Conservation (phyloP, 2,797 vertebrate genomes). For the Allobates femoralis region DNA sequence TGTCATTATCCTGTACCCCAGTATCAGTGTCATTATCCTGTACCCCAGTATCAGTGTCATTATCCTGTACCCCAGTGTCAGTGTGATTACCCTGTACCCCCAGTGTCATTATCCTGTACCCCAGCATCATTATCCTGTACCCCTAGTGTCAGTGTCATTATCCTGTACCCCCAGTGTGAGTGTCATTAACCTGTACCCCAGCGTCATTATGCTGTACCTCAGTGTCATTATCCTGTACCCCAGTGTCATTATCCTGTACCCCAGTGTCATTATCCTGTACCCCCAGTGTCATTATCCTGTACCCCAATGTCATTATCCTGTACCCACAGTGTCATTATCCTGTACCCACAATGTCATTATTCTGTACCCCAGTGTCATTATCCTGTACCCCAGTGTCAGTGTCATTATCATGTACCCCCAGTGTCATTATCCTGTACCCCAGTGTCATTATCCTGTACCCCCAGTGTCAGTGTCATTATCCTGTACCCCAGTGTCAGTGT, state of each 20-base stretch:
- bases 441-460: background rate
- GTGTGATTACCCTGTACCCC: background rate
- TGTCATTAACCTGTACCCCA: background rate
- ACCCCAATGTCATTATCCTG: background rate
- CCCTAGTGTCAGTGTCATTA: background rate
- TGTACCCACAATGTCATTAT: background rate
- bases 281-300: background rate
- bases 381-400: slow-evolving; percentile 5
- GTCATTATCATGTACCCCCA: background rate
- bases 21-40: background rate
- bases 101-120: background rate
- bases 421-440: background rate
- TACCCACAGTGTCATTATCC: background rate
- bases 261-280: background rate
- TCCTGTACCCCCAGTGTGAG: background rate
- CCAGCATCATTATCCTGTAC: background rate
- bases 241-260: background rate
- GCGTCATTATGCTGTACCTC: background rate
- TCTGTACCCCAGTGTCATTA: background rate
- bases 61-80: background rate
- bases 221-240: background rate
- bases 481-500: background rate
- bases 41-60: slow-evolving; percentile 2
- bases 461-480: background rate
- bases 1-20: background rate